Evolutionary conservation across 2,888 invertebrate species (phyloP), one percentile per base, ranked within the genome.

Genomic region (Acrobasis consociella): DNA sequence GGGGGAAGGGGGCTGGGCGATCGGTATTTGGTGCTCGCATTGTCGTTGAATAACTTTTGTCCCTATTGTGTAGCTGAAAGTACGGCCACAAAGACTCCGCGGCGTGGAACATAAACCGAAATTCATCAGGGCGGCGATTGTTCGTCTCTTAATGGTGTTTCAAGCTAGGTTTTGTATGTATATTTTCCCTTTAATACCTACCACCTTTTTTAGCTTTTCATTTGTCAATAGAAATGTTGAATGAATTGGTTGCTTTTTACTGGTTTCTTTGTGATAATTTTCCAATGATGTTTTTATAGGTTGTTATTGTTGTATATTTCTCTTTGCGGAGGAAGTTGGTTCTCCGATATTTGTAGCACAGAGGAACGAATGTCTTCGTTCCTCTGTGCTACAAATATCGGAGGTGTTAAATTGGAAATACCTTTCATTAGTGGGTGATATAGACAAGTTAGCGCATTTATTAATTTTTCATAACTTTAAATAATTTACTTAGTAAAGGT

Each of bases 1-100:
- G 80, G 81, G 80, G 77, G 80, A 74, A 76, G 81, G 84, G 83
- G 85, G 77, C 69, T 74, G 78, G 86, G 83, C 90, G 93, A 91
- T 93, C 91, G 92, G 92, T 92, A 93, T 93, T 93, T 90, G 91
- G 92, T 89, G 90, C 87, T 89, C 90, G 91, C 89, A 92, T 91
- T 93, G 93, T 93, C 89, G 91, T 88, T 87, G 91, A 90, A 91
- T 91, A 93, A 93, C 93, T 93, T 93, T 93, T 93, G 93, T 93
- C 90, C 92, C 93, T 89, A 92, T 93, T 93, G 91, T 92, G 89
- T 88, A 72, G 86, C 85, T 86, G 88, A 88, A 91, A 91, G 89
- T 87, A 89, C 85, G 88, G 85, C 88, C 90, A 90, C 92, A 91
- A 93, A 91, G 92, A 91, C 87, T 87, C 82, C 75, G 77, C 83